Base-by-base conservation (phyloP, 2,113 vertebrate genomes). In the Cottus gobio region DNA sequence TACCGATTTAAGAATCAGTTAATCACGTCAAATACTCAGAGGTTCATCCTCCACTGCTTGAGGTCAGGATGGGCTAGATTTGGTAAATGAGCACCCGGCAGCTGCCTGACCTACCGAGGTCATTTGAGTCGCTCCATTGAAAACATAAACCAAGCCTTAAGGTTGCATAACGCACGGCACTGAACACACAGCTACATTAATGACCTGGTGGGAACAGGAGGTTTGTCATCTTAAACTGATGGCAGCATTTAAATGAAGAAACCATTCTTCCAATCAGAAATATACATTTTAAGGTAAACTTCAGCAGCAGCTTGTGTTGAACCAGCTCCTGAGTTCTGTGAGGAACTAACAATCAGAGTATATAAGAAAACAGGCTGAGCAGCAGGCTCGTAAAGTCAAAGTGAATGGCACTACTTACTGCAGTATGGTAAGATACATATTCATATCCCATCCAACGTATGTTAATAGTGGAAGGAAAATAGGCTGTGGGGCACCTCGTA, bases 31-130 rank as follows among this genome's bases (percentile, higher is more conserved):
- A 76, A 58, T 37, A 26, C 24, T 26, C 0, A 0, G 12, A 1
- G 8, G 62, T 10, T 56, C 20, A 13, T 34, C 70, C 39, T 30
- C 15, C 37, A 4, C 22, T 44, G 31, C 57, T 42, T 3, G 37
- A 52, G 71, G 72, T 84, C 70, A 78, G 36, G 50, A 26, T 15
- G 24, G 22, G 52, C 10, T 26, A 1, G 46, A 20, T 64, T 39
- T 65, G 69, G 57, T 48, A 68, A 75, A 80, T n/a, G 62, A 64
- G 34, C 5, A 34, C 72, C 24, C 65, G 72, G 63, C 63, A 58
- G 65, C 64, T 57, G 62, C 54, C 52, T 77, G 71, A 82, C 57
- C 83, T 15, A 44, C 77, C 30, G 48, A 72, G 78, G 75, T 42
- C 75, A 26, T 20, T 31, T 4, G 5, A 48, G 22, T 50, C 31